Evolutionary conservation across 1,140 invertebrate species (phyloP).

Genomic region (Drosophila aff.): DNA sequence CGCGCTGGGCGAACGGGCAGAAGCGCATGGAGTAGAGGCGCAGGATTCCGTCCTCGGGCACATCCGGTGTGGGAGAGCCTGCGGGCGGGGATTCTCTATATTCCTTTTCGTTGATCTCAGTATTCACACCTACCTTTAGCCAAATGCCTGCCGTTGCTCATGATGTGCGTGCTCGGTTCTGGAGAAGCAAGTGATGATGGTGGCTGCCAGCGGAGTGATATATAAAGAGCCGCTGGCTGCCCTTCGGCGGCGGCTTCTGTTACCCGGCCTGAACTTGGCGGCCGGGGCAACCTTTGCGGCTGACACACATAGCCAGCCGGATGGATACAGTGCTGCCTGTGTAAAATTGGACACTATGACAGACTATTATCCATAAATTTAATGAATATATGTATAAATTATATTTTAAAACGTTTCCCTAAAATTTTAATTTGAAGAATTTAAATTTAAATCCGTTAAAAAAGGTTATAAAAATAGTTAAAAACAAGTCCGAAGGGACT

Average conservation of each 20-base stretch:
- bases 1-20: constrained; percentile 95
- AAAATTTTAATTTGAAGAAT: background rate
- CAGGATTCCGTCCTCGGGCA: constrained; percentile 88
- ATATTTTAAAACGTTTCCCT: background rate
- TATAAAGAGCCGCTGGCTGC: constrained; percentile 53
- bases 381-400: too few species aligned
- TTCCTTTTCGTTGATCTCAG: background rate
- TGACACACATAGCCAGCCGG: constrained; percentile 43
- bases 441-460: background rate
- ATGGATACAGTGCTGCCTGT: constrained; percentile 12
- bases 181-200: constrained; percentile 55
- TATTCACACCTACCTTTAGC: constrained; percentile 56
- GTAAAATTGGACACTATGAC: too few species aligned
- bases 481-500: background rate
- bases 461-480: background rate
- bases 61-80: constrained; percentile 89
- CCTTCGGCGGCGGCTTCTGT: constrained; percentile 52
- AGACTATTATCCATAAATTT: background rate
- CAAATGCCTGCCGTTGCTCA: constrained; percentile 78
- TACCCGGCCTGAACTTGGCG: constrained; percentile 64
- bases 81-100: background rate
- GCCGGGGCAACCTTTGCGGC: constrained; percentile 58
- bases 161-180: constrained; percentile 42
- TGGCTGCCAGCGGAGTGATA: constrained; percentile 5
- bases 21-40: constrained; percentile 95